Base-by-base conservation (phyloP, 2,113 vertebrate species). In the Colossoma macropomum region DNA sequence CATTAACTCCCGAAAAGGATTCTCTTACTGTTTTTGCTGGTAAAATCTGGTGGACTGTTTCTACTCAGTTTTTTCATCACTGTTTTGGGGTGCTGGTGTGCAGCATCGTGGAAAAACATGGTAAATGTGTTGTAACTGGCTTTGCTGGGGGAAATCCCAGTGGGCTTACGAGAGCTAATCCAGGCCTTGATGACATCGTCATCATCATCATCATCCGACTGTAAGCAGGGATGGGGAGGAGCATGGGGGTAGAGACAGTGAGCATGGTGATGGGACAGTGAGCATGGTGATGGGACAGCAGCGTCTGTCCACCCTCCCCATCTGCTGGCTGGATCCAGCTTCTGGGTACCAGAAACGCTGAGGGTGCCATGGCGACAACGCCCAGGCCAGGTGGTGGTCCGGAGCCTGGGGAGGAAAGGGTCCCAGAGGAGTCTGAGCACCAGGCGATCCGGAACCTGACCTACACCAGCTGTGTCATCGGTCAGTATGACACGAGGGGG, bases 131-230 rank as follows among this genome's bases (percentile, higher is more conserved):
- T 23, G 3, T 79, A 79, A 79, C 70, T 66, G 48, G 56, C 23
- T 62, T 68, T n/a, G 62, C 50, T 69, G n/a, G 16, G 54, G 60
- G 32, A 80, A 45, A 30, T 66, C 56, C 25, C 77, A 71, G 70
- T 76, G 50, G 81, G 13, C 72, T 90, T 89, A 87, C 54, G 32
- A 66, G 48, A 84, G 62, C 78, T 91, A 91, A 92, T 89, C 88
- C 0, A 76, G 89, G 90, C 89, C 91, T 93, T 88, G 77, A 84
- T 87, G 92, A 92, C 91, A 91, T 94, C 92, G 91, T 94, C 86
- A 89, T 91, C 86, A 32, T 60, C 62, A 63, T 84, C 63, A 89
- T 91, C 59, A 27, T 25, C n/a, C 59, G n/a, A 62, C 3, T 56
- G 25, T 59, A 75, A 75, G 48, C 10, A 48, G 30, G 75, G 69